These are phyloP conservation scores for Discoglossus pictus DNA, from an alignment of 2,797 vertebrate genomes.

Conservation along the genomic window DNA sequence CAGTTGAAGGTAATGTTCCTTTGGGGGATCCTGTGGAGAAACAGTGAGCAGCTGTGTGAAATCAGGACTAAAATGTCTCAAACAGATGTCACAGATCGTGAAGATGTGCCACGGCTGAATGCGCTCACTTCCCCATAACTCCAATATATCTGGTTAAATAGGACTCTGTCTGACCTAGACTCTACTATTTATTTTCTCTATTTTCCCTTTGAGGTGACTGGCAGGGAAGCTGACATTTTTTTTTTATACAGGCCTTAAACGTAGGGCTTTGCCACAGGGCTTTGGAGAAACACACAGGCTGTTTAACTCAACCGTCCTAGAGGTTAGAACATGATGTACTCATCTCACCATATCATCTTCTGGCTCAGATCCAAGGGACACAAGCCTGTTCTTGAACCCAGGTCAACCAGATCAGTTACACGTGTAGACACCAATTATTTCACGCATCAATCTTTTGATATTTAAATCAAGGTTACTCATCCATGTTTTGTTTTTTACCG, in stretches of 20 bases:
- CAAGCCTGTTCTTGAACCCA: constrained; percentile 38
- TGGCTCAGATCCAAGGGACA: constrained; percentile 27
- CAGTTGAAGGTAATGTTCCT: no score
- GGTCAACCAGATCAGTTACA: constrained; percentile 41
- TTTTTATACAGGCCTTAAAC: constrained; percentile 40
- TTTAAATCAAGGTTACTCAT: constrained; percentile 5
- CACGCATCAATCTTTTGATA: constrained; percentile 25
- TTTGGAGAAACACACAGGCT: constrained; percentile 12
- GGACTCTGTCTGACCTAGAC: constrained; percentile 17
- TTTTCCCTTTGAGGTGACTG: constrained; percentile 30
- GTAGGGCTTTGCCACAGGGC: constrained; percentile 2
- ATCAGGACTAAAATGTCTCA: no score
- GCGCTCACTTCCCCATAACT: neutral
- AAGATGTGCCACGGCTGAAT: neutral
- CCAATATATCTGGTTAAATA: neutral
- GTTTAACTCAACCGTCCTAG: constrained; percentile 39
- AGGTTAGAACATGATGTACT: constrained; percentile 45
- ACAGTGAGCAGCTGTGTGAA: no score
- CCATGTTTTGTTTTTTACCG: neutral
- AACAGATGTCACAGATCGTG: no score
- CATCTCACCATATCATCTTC: constrained; percentile 35
- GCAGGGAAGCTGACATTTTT: constrained; percentile 24
- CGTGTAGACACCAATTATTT: constrained; percentile 36
- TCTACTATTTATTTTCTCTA: constrained; percentile 1
- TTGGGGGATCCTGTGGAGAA: no score